Evolutionary conservation across 2,888 invertebrate species (phyloP).

Genomic region (Melanchra persicariae): DNA sequence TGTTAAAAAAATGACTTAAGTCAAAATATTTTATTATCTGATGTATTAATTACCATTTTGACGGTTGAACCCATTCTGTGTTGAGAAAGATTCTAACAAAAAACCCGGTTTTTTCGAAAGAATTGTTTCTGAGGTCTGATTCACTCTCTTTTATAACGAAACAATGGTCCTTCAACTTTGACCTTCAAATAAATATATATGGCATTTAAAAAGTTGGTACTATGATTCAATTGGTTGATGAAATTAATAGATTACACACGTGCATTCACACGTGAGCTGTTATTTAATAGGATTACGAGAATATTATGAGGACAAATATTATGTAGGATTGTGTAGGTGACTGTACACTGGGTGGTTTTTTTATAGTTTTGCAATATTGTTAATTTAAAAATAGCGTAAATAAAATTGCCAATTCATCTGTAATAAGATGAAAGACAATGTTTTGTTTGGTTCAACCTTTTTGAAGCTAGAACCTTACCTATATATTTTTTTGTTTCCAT

Average conservation of each 20-base stretch:
- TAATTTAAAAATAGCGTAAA: too few relatives aligned
- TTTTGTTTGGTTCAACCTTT: too few relatives aligned
- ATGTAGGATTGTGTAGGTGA: too few relatives aligned
- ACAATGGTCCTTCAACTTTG: slow-evolving; percentile 16
- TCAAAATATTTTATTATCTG: background rate
- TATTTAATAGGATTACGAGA: slow-evolving; percentile 7
- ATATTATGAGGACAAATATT: too few relatives aligned
- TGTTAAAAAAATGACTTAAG: too few relatives aligned
- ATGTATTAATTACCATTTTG: background rate
- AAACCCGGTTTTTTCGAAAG: slow-evolving; percentile 6
- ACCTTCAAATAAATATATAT: background rate
- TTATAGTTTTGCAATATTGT: too few relatives aligned
- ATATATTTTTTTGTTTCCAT: too few relatives aligned
- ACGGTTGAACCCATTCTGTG: background rate
- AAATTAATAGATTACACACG: background rate
- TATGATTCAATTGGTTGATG: background rate
- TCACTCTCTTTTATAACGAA: slow-evolving; percentile 13
- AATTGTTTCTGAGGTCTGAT: background rate
- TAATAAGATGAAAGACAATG: too few relatives aligned
- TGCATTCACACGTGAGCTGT: background rate
- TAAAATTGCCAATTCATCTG: too few relatives aligned
- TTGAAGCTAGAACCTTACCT: too few relatives aligned
- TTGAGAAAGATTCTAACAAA: background rate
- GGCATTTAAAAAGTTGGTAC: too few relatives aligned
- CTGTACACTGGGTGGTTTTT: too few relatives aligned